Base-by-base conservation (phyloP, 2,113 vertebrate genomes). In the Gambusia affinis region DNA sequence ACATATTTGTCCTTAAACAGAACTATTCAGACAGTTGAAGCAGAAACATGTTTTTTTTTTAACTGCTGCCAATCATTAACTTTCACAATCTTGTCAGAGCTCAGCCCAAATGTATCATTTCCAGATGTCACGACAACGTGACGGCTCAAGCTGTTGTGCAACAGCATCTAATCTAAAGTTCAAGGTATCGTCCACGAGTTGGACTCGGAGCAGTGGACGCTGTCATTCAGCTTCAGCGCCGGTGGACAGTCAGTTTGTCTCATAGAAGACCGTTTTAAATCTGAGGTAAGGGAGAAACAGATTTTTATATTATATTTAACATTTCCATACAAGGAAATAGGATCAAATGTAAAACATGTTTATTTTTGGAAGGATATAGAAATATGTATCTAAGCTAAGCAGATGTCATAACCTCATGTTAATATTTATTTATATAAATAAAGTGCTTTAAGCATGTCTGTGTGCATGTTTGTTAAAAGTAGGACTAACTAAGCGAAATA, bases 71-170 rank as follows among this genome's bases (percentile, higher is more conserved):
- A 92, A 91, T 90, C 54, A 89, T 93, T 92, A 84, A 93, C 88
- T 44, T n/a, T 8, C 0, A 33, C 78, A 78, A 63, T 70, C 82
- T 76, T 67, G 22, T 62, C 61, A 62, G 31, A 15, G 64, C 57
- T 83, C 60, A 12, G 65, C 70, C 85, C 67, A 78, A 85, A 88
- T 79, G 82, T 78, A 85, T 89, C 81, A 78, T 81, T 78, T 82
- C 67, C 74, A 82, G 86, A 87, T 70, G 85, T 82, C 78, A 74
- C 4, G 80, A 82, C 86, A 85, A 91, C 84, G 87, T 92, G 92
- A 90, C 91, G 47, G 51, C 72, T 44, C 75, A 60, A n/a, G 8
- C 24, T 27, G 44, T 90, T 91, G 82, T 78, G 62, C 80, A 92
- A 92, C 42, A 27, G 11, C 66, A 61, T 54, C 47, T 29, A n/a